Base-by-base conservation (phyloP, 2,113 vertebrate genomes). In the Aspidoscelis tigris region DNA sequence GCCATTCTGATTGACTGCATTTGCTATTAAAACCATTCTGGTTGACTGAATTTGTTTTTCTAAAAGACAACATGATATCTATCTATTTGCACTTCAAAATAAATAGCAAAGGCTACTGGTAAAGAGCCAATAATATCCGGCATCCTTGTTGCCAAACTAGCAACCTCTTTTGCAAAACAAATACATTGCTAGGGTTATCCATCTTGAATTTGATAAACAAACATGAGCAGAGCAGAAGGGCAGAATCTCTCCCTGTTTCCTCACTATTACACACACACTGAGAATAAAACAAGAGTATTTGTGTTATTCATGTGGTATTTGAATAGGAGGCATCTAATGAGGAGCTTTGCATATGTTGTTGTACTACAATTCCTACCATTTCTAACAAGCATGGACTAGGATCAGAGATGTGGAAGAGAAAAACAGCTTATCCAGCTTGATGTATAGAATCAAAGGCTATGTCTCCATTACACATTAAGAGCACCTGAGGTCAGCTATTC, bases 11-110 rank as follows among this genome's bases (percentile, higher is more conserved):
- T 66, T 84, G 83, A 79, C 69, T 79, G 83, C 10, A 50, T 84
- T 79, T 84, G 76, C 79, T 84, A 84, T 84, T 84, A 79, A 79
- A 84, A 79, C 76, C 39, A 61, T 84, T 84, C 76, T 65, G 76
- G 69, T 79, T 79, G 76, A 73, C 83, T 84, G 69, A 55, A 50
- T 84, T 84, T 84, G 83, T 79, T 84, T 20, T 84, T 64, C 55
- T 39, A 73, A 84, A 64, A 74, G 69, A 50, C 76, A 84, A 26
- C 43, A 73, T 73, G 69, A 65, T 26, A 79, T 64, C 69, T 84
- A 72, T 72, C 76, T 79, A 73, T 72, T 84, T 79, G n/a, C 12
- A 24, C 4, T 33, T 43, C 55, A 79, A 73, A 84, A 84, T 73
- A 84, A 79, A 84, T 39, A 79, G 41, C n/a, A 39, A 79, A 84